Conservation (phyloP, 2,888 invertebrate species). For the Maniola hyperantus region DNA sequence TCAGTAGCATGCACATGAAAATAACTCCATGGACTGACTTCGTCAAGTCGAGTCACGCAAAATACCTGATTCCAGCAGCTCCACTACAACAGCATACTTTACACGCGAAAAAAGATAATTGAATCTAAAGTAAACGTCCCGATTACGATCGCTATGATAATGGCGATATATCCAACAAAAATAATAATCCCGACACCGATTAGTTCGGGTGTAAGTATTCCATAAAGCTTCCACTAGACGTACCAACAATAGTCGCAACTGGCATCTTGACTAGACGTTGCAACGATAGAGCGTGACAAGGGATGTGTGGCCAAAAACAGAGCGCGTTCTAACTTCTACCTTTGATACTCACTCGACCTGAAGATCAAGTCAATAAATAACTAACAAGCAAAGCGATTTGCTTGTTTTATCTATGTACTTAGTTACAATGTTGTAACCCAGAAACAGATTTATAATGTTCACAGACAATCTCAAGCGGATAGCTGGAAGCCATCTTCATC, state of each 20-base stretch:
- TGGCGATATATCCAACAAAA: constrained; percentile 9
- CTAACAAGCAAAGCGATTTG: too few relatives aligned
- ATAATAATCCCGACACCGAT: constrained; percentile 13
- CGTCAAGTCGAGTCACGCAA: constrained; percentile 8
- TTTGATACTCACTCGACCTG: too few relatives aligned
- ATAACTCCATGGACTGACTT: neutral
- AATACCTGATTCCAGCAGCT: constrained; percentile 3
- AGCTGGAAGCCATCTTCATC: too few relatives aligned
- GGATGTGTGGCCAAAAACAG: too few relatives aligned
- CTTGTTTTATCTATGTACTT: too few relatives aligned
- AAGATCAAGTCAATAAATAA: too few relatives aligned
- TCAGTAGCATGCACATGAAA: neutral
- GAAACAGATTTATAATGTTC: too few relatives aligned
- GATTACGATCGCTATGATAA: constrained; percentile 13
- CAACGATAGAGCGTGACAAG: too few relatives aligned
- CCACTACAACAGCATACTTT: constrained; percentile 3
- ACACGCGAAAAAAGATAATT: constrained; percentile 18
- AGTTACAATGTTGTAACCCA: too few relatives aligned
- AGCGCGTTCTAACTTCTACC: too few relatives aligned
- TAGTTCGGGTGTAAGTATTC: constrained; percentile 20
- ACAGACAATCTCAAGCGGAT: too few relatives aligned
- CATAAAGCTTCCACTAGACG: neutral
- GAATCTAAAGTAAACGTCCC: constrained; percentile 9
- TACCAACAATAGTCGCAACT: neutral
- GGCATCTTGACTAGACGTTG: too few relatives aligned